Base-by-base conservation (phyloP, 2,113 vertebrate genomes). In the Nymphicus hollandicus region DNA sequence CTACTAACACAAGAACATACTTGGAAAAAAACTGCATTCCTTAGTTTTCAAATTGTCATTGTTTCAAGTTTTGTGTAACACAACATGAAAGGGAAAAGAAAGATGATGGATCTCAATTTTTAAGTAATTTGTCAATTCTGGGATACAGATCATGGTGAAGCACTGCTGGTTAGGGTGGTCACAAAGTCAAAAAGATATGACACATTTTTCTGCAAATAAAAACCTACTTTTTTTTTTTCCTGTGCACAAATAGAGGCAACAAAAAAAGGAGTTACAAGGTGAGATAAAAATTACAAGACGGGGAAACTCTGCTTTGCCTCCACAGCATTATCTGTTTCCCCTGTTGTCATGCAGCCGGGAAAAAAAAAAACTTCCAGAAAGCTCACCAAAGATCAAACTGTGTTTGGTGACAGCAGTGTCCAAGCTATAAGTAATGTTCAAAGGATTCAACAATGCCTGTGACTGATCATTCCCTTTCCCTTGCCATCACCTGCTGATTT, bases 401-500 rank as follows among this genome's bases (percentile, higher is more conserved):
- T 95, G 98, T 97, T 98, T 98, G 98, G 98, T 99, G 98, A 99
- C 98, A 99, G 98, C 98, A 97, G 96, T 97, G 98, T 98, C 98
- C 98, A 98, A 97, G 98, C 98, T 98, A 98, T 98, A 98, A 98
- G 98, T 98, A 98, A 98, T 98, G 98, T 99, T 99, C 98, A 99
- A 99, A 99, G 98, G 97, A 96, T 98, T 97, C 96, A 94, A 97
- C 96, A 96, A 96, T 91, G 97, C 96, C 97, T 98, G 98, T 98
- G 98, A 98, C 98, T 98, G 98, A 99, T 98, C 98, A 98, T 97
- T 96, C 97, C 97, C 97, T 96, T 95, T 98, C 96, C 95, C 97
- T 98, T 98, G 97, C 98, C 98, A 98, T 98, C 98, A 98, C 98
- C 98, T 98, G 98, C 98, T 99, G 98, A 98, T 98, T 98, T 98